phyloP scores from a whole-genome alignment of 2,888 invertebrate species.

The Hydropsyche betteni region DNA sequence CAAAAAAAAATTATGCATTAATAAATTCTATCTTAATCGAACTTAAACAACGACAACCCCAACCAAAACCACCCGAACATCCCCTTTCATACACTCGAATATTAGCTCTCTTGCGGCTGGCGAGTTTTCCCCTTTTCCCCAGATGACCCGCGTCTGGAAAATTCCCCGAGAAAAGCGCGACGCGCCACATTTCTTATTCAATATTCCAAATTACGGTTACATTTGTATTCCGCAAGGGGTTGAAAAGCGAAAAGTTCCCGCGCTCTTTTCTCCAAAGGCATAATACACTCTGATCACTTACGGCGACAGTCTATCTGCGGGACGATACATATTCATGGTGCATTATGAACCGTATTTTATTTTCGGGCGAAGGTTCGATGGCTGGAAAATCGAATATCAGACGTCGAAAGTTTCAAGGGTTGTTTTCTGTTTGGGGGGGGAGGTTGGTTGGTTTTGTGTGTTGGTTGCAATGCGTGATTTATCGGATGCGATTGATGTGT shows the following conservation, averaged over 20 bases:
- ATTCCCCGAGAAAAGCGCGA: constrained; percentile 9
- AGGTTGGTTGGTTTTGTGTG: too few species aligned
- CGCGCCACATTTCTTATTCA: constrained; percentile 24
- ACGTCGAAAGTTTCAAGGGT: too few species aligned
- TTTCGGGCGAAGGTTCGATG: too few species aligned
- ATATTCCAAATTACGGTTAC: constrained; percentile 33
- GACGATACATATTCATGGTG: too few species aligned
- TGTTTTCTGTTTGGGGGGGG: too few species aligned
- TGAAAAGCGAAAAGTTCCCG: not conserved
- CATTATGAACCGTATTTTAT: not conserved
- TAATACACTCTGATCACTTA: constrained; percentile 34
- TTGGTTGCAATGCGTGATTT: too few species aligned
- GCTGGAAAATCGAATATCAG: too few species aligned
- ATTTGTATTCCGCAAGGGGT: constrained; percentile 34
- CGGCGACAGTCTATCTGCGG: not conserved
- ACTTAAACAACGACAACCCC: too few species aligned
- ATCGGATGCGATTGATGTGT: too few species aligned
- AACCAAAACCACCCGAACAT: too few species aligned
- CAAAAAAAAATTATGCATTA: too few species aligned
- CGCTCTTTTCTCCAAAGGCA: not conserved
- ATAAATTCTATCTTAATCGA: too few species aligned
- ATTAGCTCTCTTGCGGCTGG: not conserved
- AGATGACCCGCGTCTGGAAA: constrained; percentile 5
- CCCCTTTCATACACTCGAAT: not conserved
- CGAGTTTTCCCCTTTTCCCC: not conserved